Base-by-base conservation (phyloP, 2,113 vertebrate genomes). In the Anseranas semipalmata region DNA sequence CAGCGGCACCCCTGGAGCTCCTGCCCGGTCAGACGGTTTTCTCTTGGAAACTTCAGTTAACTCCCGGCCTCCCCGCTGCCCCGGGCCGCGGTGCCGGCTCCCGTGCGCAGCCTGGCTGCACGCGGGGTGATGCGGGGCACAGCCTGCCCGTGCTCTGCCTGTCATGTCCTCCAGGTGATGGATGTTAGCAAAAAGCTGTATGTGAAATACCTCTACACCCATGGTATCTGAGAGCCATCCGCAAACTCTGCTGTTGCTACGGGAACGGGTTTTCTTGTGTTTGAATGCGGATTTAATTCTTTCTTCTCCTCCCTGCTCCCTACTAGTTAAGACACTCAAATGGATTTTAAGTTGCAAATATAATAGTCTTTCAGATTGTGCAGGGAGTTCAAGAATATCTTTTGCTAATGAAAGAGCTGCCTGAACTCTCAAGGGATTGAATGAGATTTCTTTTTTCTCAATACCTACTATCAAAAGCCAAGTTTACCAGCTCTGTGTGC, bases 201-300 rank as follows among this genome's bases (percentile, higher is more conserved):
- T 27, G 76, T 39, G 4, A 28, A 90, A 1, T 18, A 14, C 37
- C 70, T 33, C 12, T 28, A 74, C 46, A 22, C 88, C 83, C 8
- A 39, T 25, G 19, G 20, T 33, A 15, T 1, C 39, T 15, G 39
- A 7, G 80, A 66, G 6, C 46, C 84, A 10, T 28, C 6, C 8
- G 21, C 66, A 30, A 11, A 21, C 16, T 37, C 88, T 46, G 91
- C 94, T 1, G 96, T 97, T 97, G 95, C 96, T 6, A 95, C 43
- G 95, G 96, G 91, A 96, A 96, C 95, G 21, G 84, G 56, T 4
- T 11, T 33, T 37, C 53, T 39, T 46, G 73, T 86, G 90, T 15
- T 91, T n/a, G 74, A 91, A 96, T 85, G 71, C 91, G 62, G 76
- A 0, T 67, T 48, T 18, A 28, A n/a, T 93, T 74, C 52, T 11